phyloP scores from a whole-genome alignment of 2,888 invertebrate species.

The Ormyrus thymus region DNA sequence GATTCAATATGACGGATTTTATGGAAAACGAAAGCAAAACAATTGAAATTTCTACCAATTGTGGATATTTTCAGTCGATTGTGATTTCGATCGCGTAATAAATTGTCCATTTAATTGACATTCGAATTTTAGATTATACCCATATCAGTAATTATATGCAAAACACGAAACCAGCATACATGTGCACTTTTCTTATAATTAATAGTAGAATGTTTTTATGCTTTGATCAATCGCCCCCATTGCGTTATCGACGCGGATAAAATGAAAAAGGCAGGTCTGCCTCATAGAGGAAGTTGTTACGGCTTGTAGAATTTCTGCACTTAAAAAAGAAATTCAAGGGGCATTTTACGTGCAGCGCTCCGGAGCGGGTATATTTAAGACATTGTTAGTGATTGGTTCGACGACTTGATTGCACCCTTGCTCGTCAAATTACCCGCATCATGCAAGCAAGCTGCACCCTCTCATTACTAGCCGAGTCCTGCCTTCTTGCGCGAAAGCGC shows the following conservation, averaged over 20 bases:
- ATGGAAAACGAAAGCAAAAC: too few species aligned
- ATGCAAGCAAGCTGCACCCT: not conserved
- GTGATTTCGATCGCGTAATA: too few species aligned
- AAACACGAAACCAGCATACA: too few species aligned
- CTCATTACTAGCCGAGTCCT: not conserved
- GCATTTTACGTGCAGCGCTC: conserved; percentile 13
- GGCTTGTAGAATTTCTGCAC: not conserved
- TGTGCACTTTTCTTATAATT: too few species aligned
- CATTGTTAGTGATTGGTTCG: conserved; percentile 32
- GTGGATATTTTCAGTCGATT: too few species aligned
- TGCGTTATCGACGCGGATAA: not conserved
- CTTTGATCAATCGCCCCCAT: too few species aligned
- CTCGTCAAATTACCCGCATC: conserved; percentile 45
- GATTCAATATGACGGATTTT: too few species aligned
- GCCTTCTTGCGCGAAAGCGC: not conserved
- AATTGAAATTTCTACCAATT: too few species aligned
- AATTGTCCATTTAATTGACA: too few species aligned
- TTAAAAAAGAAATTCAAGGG: conserved; percentile 12
- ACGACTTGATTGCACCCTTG: conserved; percentile 27
- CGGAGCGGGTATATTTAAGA: conserved; percentile 31
- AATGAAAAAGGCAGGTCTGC: not conserved
- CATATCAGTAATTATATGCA: too few species aligned
- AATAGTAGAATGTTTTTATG: too few species aligned
- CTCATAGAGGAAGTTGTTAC: not conserved
- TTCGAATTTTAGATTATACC: too few species aligned